A percentile compares a stretch with the other conserved stretches of the same genome.
phyloP scores from a whole-genome alignment of 2,113 vertebrate genomes.

The Scatophagus argus region DNA sequence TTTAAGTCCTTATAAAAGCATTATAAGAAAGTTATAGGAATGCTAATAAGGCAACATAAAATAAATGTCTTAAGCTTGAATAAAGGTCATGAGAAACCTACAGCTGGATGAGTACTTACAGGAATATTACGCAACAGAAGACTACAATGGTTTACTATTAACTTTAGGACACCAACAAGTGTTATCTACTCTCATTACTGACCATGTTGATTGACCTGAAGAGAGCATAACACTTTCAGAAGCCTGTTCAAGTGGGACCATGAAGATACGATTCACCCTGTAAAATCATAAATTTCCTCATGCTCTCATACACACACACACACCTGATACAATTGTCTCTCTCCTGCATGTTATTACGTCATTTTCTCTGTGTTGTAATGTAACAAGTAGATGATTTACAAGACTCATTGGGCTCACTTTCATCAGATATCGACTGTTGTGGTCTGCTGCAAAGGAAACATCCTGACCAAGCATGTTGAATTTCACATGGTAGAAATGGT shows the following conservation, averaged over 20 bases:
- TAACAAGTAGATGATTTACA: not conserved
- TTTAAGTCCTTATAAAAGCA: not conserved
- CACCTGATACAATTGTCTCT: not conserved
- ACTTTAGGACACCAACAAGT: no score
- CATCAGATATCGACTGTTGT: not conserved
- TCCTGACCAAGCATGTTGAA: slow-evolving; percentile 12
- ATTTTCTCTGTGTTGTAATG: not conserved
- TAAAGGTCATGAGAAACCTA: not conserved
- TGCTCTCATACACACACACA: not conserved
- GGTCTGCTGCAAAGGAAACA: slow-evolving; percentile 18
- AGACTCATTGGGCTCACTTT: not conserved
- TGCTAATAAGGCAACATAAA: not conserved
- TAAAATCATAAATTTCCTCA: not conserved
- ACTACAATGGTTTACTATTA: not conserved
- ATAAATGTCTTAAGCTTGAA: not conserved
- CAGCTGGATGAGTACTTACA: not conserved
- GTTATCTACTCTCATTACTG: not conserved
- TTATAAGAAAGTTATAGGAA: not conserved
- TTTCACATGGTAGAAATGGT: slow-evolving; percentile 19
- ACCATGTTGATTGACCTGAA: not conserved
- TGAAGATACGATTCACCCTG: slow-evolving; percentile 17
- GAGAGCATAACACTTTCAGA: not conserved
- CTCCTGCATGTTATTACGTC: not conserved
- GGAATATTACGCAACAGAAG: not conserved
- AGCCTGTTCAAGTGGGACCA: slow-evolving; percentile 17